Base-by-base conservation (phyloP, 2,113 vertebrate species). In the Syngnathus scovelli region DNA sequence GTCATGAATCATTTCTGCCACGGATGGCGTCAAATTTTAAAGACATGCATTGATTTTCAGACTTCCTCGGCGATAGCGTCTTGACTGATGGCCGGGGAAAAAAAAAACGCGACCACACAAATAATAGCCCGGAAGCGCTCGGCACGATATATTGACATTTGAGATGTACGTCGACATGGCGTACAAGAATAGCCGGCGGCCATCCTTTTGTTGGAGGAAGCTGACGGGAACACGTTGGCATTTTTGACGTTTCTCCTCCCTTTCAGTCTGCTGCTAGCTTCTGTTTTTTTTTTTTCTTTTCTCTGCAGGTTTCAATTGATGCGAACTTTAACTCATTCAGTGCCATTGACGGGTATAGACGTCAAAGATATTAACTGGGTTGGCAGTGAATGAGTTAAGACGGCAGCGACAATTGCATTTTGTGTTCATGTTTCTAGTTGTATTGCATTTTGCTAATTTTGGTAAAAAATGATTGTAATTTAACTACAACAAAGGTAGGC, bases 91-190 rank as follows among this genome's bases (percentile, higher is more conserved):
- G 38, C 61, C 41, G 16, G 61, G 7, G 27, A 41, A 62, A 44
- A 61, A 44, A 41, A 62, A 44, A 61, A 39, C 4, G n/a, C n/a
- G 37, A 21, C 21, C 61, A 15, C 61, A 62, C 61, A 62, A 62
- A 62, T 62, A 62, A 62, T 15, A 62, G 12, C 61, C 39, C 39
- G 59, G 38, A 61, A 61, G 59, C 59, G 21, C 59, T 61, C 41
- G 3, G 21, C 61, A 43, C 61, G 44, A 62, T 27, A 62, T 44
- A 62, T 62, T 62, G 61, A 62, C 61, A 62, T 44, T 62, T 62
- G 61, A 62, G 41, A 44, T 44, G 4, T 13, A 44, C 12, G 61
- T 62, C 61, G 41, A 62, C 61, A 44, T 13, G 61, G 41, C 12
- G 39, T 15, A 62, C 39, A 4, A 43, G 61, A 62, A 13, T 21